Percentiles rank a stretch among this genome's conserved stretches.
phyloP scores from a whole-genome alignment of 2,888 invertebrate genomes.

The Mycalesis mineus region DNA sequence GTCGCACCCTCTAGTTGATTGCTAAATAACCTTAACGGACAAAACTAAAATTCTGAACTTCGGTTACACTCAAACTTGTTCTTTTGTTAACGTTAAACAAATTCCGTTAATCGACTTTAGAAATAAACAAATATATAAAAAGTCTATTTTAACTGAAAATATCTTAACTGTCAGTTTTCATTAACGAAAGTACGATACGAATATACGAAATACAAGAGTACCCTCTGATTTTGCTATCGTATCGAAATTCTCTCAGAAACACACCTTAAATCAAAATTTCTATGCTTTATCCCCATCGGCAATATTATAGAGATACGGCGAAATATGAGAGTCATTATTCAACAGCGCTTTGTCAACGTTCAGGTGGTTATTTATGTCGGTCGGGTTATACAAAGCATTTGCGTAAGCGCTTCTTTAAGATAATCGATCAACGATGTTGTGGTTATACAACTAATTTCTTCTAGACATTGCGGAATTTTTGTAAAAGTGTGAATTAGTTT shows the following conservation, averaged over 20 bases:
- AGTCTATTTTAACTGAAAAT: no score
- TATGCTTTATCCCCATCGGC: conserved; percentile 61
- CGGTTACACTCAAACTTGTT: no score
- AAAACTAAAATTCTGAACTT: no score
- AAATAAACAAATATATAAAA: no score
- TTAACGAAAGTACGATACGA: background rate
- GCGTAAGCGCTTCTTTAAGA: conserved; percentile 25
- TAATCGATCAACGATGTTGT: background rate
- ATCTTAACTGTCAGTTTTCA: no score
- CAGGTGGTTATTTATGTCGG: conserved; percentile 60
- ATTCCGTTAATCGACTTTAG: no score
- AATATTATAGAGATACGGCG: conserved; percentile 67
- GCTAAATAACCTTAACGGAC: no score
- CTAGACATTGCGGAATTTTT: no score
- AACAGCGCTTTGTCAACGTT: conserved; percentile 63
- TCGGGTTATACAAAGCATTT: conserved; percentile 53
- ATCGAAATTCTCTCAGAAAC: background rate
- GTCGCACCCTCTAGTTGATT: no score
- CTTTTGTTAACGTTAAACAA: no score
- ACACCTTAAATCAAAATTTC: conserved; percentile 47
- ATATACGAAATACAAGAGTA: background rate
- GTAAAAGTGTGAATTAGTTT: no score
- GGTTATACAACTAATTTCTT: background rate
- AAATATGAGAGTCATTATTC: conserved; percentile 70
- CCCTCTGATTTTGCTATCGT: no score